Percentiles rank a stretch among this genome's conserved stretches.
phyloP scores from a whole-genome alignment of 2,797 vertebrate genomes.

The Macroramphosus scolopax region DNA sequence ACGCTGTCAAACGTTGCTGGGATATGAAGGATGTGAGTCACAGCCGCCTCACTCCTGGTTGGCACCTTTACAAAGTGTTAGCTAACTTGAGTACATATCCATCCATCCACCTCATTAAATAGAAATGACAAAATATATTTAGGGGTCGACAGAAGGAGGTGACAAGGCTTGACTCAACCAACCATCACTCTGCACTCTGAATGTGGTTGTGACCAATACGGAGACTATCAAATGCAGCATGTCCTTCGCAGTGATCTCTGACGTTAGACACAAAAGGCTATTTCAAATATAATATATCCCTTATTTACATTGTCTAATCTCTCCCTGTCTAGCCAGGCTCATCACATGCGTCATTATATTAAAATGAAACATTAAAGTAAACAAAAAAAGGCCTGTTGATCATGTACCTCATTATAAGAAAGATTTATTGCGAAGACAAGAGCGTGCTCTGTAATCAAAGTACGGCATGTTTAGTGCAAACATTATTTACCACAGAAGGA shows the following conservation, averaged over 20 bases:
- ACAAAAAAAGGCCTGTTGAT: not conserved
- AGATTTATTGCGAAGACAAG: too few relatives aligned
- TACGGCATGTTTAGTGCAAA: not conserved
- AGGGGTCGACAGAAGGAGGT: too few relatives aligned
- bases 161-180: too few relatives aligned
- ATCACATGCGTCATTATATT: not conserved
- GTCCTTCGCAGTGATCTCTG: too few relatives aligned
- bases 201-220: too few relatives aligned
- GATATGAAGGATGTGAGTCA: conserved; percentile 67
- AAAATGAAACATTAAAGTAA: conserved; percentile 3
- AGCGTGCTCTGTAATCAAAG: too few relatives aligned
- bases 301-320: not conserved
- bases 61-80: conserved; percentile 46
- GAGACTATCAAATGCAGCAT: too few relatives aligned
- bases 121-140: not conserved
- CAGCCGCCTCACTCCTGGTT: conserved; percentile 49
- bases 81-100: conserved; percentile 21
- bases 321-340: not conserved
- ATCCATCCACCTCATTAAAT: conserved; percentile 11
- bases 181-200: too few relatives aligned
- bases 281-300: not conserved
- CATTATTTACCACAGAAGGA: conserved; percentile 96
- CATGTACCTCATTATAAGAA: too few relatives aligned
- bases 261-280: too few relatives aligned
- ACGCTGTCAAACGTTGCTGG: conserved; percentile 63